phyloP scores from a whole-genome alignment of 2,113 vertebrate genomes.

The Nannospalax galili region DNA sequence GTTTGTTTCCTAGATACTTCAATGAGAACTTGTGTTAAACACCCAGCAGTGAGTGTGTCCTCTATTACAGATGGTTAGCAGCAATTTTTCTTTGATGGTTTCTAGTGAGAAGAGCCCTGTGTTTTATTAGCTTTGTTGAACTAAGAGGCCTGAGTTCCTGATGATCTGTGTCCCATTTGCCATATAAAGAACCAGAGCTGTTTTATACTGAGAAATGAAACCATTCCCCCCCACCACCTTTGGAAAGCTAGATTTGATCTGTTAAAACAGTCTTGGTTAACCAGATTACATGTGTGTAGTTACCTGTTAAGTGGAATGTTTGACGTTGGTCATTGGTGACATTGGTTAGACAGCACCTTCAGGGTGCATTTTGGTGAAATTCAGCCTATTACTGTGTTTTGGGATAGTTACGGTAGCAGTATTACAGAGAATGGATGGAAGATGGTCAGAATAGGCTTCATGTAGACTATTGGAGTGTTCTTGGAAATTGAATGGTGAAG shows the following conservation, averaged over 20 bases:
- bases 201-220: constrained; percentile 18
- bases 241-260: constrained; percentile 9
- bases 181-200: background rate
- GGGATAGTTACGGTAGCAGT: background rate
- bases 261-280: constrained; percentile 11
- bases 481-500: background rate
- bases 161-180: background rate
- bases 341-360: background rate
- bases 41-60: background rate
- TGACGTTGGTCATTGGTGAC: background rate
- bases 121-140: constrained; percentile 9
- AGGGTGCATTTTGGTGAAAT: constrained; percentile 15
- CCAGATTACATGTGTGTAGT: background rate
- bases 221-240: too few relatives aligned
- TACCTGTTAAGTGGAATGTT: constrained; percentile 9
- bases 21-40: background rate
- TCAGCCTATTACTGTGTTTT: background rate
- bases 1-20: background rate
- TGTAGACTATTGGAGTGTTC: background rate
- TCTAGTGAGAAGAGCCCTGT: background rate
- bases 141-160: background rate
- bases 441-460: background rate
- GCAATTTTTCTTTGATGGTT: background rate
- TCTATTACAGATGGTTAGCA: background rate
- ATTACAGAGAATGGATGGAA: background rate